Evolutionary conservation across 2,113 vertebrate species (phyloP).

Genomic region (Narcine bancroftii): DNA sequence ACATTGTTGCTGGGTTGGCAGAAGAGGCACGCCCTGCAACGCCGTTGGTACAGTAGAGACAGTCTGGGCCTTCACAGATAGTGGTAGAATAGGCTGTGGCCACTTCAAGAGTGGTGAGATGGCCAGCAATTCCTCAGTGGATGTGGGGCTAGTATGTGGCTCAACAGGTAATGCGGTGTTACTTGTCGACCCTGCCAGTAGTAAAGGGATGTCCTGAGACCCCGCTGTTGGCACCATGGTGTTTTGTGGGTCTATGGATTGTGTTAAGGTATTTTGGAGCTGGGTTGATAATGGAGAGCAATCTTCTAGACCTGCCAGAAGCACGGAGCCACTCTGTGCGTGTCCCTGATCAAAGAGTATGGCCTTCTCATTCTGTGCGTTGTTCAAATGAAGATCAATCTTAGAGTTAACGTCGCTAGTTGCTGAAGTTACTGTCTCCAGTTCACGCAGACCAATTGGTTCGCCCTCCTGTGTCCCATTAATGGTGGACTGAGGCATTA

Average conservation of each 20-base stretch:
- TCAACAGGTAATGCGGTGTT: neutral
- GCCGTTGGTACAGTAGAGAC: neutral
- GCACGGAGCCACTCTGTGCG: neutral
- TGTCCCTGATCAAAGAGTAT: constrained; percentile 40
- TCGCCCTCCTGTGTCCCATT: constrained; percentile 45
- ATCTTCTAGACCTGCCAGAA: neutral
- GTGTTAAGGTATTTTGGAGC: neutral
- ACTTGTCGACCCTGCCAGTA: neutral
- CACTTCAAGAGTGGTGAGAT: neutral
- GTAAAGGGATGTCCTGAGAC: neutral
- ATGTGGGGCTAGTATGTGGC: neutral
- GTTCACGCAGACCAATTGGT: constrained; percentile 44
- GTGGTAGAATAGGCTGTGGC: neutral
- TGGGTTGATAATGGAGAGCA: neutral
- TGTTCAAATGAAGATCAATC: constrained; percentile 48
- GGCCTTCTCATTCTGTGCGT: constrained; percentile 50
- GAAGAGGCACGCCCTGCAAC: neutral
- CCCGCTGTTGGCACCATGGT: neutral
- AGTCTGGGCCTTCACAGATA: neutral
- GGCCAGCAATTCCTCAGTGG: neutral
- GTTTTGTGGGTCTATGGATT: neutral
- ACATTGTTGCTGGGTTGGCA: neutral
- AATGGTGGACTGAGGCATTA: constrained; percentile 43
- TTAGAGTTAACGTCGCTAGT: constrained; percentile 46
- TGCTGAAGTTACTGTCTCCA: constrained; percentile 44